Conservation (phyloP, 2,113 vertebrate genomes). For the Pholis gunnellus region DNA sequence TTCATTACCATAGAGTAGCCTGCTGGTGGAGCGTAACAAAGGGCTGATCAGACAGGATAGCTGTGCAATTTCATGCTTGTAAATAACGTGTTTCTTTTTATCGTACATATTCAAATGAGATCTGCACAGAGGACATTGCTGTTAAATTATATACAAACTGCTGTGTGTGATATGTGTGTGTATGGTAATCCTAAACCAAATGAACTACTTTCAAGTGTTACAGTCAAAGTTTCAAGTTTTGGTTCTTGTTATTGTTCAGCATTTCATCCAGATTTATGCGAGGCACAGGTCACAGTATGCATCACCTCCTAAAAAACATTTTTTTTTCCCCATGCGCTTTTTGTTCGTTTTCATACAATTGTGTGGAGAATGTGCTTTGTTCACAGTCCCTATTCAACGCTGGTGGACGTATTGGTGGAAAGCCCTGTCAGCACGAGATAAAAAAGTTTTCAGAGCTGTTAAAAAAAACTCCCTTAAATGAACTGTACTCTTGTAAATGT, state of each 20-base stretch:
- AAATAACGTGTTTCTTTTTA: conserved; percentile 47
- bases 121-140: conserved; percentile 6
- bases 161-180: neutral
- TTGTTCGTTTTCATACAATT: conserved; percentile 71
- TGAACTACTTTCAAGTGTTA: neutral
- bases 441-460: conserved; percentile 22
- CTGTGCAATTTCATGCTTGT: conserved; percentile 73
- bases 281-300: conserved; percentile 42
- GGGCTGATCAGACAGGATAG: conserved; percentile 58
- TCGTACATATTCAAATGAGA: conserved; percentile 57
- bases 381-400: conserved; percentile 62
- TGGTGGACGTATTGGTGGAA: conserved; percentile 61
- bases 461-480: conserved; percentile 10
- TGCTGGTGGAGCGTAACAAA: conserved; percentile 63
- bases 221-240: neutral
- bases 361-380: conserved; percentile 78
- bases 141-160: neutral
- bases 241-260: conserved; percentile 11
- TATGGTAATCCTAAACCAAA: neutral
- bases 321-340: conserved; percentile 64
- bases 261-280: conserved; percentile 36
- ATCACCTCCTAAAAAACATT: conserved; percentile 40
- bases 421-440: conserved; percentile 55
- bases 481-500: neutral
- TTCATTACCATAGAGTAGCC: conserved; percentile 67